A percentile compares a stretch with the other conserved stretches of the same genome.
phyloP scores from a whole-genome alignment of 2,113 vertebrate genomes.

The Hemichromis elongatus region DNA sequence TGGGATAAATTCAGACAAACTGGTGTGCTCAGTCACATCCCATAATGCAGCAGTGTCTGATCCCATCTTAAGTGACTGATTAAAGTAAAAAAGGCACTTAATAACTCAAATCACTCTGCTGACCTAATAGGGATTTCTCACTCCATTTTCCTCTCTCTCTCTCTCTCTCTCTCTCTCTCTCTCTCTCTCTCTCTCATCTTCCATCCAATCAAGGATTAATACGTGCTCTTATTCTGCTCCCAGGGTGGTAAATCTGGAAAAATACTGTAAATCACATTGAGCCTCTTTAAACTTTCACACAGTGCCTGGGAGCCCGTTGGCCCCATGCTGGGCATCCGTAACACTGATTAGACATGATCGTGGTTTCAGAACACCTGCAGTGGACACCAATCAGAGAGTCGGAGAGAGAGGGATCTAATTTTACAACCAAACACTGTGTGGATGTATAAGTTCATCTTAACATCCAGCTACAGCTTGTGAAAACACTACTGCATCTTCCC shows the following conservation, averaged over 20 bases:
- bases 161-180: background rate
- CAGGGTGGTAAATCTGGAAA: constrained; percentile 56
- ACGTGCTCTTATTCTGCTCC: constrained; percentile 48
- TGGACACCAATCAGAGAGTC: constrained; percentile 36
- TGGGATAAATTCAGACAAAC: constrained; percentile 21
- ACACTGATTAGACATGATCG: constrained; percentile 58
- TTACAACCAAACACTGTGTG: background rate
- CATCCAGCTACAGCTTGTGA: background rate
- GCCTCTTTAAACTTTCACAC: constrained; percentile 67
- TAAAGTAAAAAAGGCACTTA: constrained; percentile 60
- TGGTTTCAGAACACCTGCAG: constrained; percentile 32
- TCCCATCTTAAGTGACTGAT: constrained; percentile 65
- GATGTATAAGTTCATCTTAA: background rate
- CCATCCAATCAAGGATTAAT: constrained; percentile 66
- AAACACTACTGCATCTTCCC: background rate
- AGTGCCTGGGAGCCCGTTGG: constrained; percentile 3
- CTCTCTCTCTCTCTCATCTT: constrained; percentile 1
- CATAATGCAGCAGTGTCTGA: constrained; percentile 59
- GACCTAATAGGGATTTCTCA: constrained; percentile 56
- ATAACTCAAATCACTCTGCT: constrained; percentile 52
- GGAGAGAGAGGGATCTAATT: background rate
- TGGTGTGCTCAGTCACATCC: constrained; percentile 35
- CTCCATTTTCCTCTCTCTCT: constrained; percentile 5
- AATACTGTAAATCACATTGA: constrained; percentile 55
- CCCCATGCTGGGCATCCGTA: constrained; percentile 30